These are phyloP conservation scores for Bradypodion ventrale DNA, from an alignment of 2,797 vertebrate genomes.

Conservation along the genomic window DNA sequence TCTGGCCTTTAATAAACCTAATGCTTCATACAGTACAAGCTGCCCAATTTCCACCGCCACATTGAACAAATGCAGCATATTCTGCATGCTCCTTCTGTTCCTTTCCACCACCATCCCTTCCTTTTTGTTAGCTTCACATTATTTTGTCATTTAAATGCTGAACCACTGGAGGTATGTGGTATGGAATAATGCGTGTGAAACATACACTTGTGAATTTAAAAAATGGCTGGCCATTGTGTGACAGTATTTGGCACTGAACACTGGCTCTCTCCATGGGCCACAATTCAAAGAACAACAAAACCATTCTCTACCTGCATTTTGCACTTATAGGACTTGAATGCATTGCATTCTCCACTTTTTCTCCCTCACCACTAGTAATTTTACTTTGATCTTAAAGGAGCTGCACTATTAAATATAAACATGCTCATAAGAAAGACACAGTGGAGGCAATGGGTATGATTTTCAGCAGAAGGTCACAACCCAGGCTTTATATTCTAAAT, in stretches of 20 bases:
- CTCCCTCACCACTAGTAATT: conserved; percentile 72
- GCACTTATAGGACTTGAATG: conserved; percentile 70
- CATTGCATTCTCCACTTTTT: conserved; percentile 29
- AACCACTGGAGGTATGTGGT: conserved; percentile 53
- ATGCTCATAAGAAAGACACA: conserved; percentile 74
- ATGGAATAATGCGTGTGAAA: conserved; percentile 57
- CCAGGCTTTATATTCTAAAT: conserved; percentile 75
- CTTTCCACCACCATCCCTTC: conserved; percentile 39
- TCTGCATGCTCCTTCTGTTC: conserved; percentile 40
- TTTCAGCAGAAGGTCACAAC: conserved; percentile 79
- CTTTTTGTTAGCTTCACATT: conserved; percentile 57
- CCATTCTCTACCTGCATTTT: conserved; percentile 65
- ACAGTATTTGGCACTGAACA: conserved; percentile 52
- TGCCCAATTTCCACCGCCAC: conserved; percentile 28
- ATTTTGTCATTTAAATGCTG: conserved; percentile 64
- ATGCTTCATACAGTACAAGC: neutral
- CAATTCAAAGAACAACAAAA: conserved; percentile 64
- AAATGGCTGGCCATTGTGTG: conserved; percentile 52
- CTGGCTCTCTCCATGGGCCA: conserved; percentile 41
- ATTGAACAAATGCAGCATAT: conserved; percentile 58
- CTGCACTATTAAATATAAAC: conserved; percentile 72
- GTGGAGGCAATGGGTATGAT: conserved; percentile 72
- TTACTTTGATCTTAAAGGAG: conserved; percentile 75
- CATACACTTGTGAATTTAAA: conserved; percentile 47
- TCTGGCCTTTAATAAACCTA: conserved; percentile 39